Evolutionary conservation across 2,797 vertebrate genomes (phyloP).

Genomic region (Danio aesculapii): DNA sequence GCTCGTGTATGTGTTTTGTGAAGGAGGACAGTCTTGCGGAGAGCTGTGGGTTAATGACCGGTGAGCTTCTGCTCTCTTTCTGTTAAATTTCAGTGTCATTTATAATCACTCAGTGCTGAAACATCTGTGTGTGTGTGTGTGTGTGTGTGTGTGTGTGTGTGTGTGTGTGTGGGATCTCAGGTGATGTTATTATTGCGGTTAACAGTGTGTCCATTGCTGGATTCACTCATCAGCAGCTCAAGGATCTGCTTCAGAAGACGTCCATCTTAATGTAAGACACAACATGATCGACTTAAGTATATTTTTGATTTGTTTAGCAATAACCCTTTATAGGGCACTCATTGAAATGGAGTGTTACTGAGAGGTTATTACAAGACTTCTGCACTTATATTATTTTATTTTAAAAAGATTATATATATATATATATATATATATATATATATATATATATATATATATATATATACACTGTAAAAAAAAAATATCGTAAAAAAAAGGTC

Average conservation of each 20-base stretch:
- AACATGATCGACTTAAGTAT: not conserved
- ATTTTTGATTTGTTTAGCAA: not conserved
- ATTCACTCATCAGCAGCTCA: conserved; percentile 79
- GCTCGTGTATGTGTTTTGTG: conserved; percentile 77
- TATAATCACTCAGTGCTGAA: not conserved
- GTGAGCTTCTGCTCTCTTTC: conserved; percentile 63
- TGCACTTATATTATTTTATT: too few relatives aligned
- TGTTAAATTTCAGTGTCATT: not conserved
- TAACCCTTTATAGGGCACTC: too few relatives aligned
- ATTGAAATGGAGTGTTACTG: too few relatives aligned
- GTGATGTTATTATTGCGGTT: conserved; percentile 80
- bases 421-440: too few relatives aligned
- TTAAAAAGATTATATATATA: too few relatives aligned
- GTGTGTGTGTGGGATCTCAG: conserved; percentile 64
- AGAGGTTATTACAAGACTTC: too few relatives aligned
- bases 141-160: too few relatives aligned
- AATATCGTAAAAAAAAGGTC: too few relatives aligned
- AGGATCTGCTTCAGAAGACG: conserved; percentile 79
- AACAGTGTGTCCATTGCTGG: conserved; percentile 76
- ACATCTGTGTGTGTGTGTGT: not conserved
- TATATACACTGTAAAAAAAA: too few relatives aligned
- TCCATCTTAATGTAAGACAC: conserved; percentile 78
- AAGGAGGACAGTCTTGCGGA: conserved; percentile 80
- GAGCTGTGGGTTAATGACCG: conserved; percentile 76
- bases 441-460: too few relatives aligned